Percentiles rank a stretch among this genome's conserved stretches.
phyloP scores from a whole-genome alignment of 1,140 invertebrate species.

The Nylanderia fulva region DNA sequence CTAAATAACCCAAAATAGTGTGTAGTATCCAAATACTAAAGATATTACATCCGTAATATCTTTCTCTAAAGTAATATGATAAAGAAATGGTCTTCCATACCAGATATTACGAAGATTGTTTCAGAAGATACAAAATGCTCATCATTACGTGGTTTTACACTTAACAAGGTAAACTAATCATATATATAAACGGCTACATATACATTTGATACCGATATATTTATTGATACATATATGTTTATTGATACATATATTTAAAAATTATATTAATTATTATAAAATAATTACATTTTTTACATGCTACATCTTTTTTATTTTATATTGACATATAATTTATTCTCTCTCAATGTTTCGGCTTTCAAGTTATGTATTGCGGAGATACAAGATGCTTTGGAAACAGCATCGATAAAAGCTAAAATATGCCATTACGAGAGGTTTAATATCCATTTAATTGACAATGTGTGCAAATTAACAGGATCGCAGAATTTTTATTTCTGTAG shows the following conservation, averaged over 20 bases:
- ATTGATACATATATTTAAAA: too few species aligned
- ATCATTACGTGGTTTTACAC: background rate
- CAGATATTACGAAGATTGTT: background rate
- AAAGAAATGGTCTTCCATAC: background rate
- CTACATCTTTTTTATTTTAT: too few species aligned
- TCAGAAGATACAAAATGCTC: background rate
- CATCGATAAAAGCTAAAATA: slow-evolving; percentile 20
- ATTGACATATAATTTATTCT: background rate
- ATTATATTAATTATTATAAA: too few species aligned
- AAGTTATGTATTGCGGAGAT: background rate
- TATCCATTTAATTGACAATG: background rate
- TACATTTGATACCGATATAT: background rate
- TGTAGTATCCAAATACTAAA: background rate
- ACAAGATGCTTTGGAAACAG: slow-evolving; percentile 20
- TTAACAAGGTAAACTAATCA: background rate
- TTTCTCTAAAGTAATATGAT: background rate
- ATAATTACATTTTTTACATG: too few species aligned
- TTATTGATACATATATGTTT: too few species aligned
- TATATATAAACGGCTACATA: background rate
- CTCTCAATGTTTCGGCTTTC: background rate
- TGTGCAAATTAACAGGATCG: background rate
- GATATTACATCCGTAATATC: too few species aligned
- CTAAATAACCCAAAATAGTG: slow-evolving; percentile 3
- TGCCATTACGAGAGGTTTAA: background rate
- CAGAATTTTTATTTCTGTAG: slow-evolving; percentile 2